phyloP scores from a whole-genome alignment of 2,888 invertebrate genomes.

The Dryocosmus kuriphilus region DNA sequence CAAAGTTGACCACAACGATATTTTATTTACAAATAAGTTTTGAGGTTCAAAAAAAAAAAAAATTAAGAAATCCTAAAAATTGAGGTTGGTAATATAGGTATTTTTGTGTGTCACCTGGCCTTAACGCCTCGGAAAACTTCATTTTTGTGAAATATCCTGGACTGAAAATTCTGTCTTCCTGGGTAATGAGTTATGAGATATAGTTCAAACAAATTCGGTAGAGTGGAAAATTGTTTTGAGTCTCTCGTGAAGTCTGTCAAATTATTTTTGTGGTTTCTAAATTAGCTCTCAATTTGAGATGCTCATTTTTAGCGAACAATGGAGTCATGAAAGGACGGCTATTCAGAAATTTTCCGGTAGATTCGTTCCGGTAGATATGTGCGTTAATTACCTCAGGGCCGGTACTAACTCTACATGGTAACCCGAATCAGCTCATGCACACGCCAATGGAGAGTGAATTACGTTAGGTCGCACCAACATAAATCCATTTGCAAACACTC shows the following conservation, averaged over 20 bases:
- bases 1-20: too few species aligned
- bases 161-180: too few species aligned
- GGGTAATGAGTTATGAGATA: too few species aligned
- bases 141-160: too few species aligned
- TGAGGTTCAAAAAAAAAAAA: too few species aligned
- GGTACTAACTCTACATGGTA: conserved; percentile 38
- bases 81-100: too few species aligned
- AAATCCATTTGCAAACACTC: conserved; percentile 63
- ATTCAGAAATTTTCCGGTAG: conserved; percentile 30
- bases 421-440: conserved; percentile 55
- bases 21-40: too few species aligned
- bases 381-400: conserved; percentile 63
- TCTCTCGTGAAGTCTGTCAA: neutral
- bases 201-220: too few species aligned
- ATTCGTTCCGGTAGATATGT: conserved; percentile 56
- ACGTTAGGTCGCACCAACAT: conserved; percentile 60
- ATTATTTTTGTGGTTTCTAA: neutral
- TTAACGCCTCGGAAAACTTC: too few species aligned
- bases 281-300: neutral
- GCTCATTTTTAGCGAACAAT: neutral
- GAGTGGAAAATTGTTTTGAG: too few species aligned
- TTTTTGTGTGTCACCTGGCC: too few species aligned
- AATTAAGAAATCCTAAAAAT: too few species aligned
- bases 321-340: conserved; percentile 1
- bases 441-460: conserved; percentile 64